Base-by-base conservation (phyloP, 2,888 invertebrate genomes). In the Eulithis prunata region DNA sequence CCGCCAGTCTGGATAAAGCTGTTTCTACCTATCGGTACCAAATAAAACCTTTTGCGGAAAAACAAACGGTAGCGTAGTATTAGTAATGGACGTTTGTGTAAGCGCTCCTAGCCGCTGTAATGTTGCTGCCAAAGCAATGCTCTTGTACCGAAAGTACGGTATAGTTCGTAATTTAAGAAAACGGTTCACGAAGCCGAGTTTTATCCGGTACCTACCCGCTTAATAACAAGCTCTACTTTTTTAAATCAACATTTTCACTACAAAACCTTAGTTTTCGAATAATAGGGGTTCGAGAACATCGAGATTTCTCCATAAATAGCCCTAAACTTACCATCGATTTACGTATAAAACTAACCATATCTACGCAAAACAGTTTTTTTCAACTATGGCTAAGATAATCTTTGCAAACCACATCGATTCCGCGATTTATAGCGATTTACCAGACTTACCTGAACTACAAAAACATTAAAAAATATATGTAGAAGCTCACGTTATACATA, bases 1-100 rank as follows among this genome's bases (percentile, higher is more conserved):
- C 84, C 81, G 81, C 81, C 79, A 78, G 82, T 73, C 80, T 82
- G 87, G 84, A 88, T 88, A 85, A 85, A 85, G 80, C 78, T 81
- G 82, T 87, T 84, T 85, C 80, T 78, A 80, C 79, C 77, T 78
- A 81, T 81, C 75, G 79, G 86, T 84, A 80, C 75, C 76, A 82
- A 80, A 84, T 83, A 77, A 88, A 85, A 81, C 70, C 78, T 77
- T 78, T 78, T 68, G 71, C 66, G 72, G 76, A 76, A 81, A 81
- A 79, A 80, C 74, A 80, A 81, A 77, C 72, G 71, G 74, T 68
- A 75, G 78, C 69, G 71, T 78, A 77, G 78, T 75, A 82, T n/a
- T n/a, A n/a, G 81, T 80, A 83, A 80, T 71, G 76, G 71, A 66
- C 75, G 72, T 74, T 76, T 72, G 73, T 75, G 70, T 77, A 72